Evolutionary conservation across 2,113 vertebrate species (phyloP), one percentile per base, ranked within the genome.

Genomic region (Syrrhaptes paradoxus): DNA sequence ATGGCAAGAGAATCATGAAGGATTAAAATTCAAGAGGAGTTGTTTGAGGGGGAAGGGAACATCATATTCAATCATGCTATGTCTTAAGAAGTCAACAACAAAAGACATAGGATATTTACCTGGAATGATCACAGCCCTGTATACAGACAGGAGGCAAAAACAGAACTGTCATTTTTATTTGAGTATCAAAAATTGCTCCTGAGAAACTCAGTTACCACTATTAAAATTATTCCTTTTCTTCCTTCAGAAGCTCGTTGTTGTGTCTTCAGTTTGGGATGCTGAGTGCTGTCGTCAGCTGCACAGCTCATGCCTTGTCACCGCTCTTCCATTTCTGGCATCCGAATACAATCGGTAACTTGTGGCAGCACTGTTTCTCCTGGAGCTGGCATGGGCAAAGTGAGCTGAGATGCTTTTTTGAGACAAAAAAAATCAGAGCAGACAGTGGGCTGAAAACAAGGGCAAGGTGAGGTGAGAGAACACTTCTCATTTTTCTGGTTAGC

Each of bases 121-220:
- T 55, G 38, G 41, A 77, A 68, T 86, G 19, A 80, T 80, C 68
- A 81, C 59, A 81, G 38, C 45, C 52, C 36, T 90, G 19, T 71
- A 28, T 78, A 38, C 28, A 78, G 89, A 57, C 57, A 84, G 72
- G 52, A 94, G 41, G 61, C 57, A 78, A 95, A 90, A 89, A 1
- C 61, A 78, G 70, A 94, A 78, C 51, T 84, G 90, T n/a, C 72
- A 61, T 88, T 93, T 96, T 88, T 93, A 90, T 95, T 88, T 92
- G 49, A 84, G 86, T 86, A 93, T n/a, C 38, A 19, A 41, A 67
- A 94, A 92, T 68, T 82, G 24, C 72, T 67, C 29, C 38, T 6
- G 17, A 90, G 59, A 38, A 85, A 29, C 51, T 49, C 26, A 22
- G 24, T 76, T 85, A n/a, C n/a, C 21, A 11, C 48, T 75, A 36